Evolutionary conservation across 2,888 invertebrate species (phyloP).

Genomic region (Alentia gelatinosa): DNA sequence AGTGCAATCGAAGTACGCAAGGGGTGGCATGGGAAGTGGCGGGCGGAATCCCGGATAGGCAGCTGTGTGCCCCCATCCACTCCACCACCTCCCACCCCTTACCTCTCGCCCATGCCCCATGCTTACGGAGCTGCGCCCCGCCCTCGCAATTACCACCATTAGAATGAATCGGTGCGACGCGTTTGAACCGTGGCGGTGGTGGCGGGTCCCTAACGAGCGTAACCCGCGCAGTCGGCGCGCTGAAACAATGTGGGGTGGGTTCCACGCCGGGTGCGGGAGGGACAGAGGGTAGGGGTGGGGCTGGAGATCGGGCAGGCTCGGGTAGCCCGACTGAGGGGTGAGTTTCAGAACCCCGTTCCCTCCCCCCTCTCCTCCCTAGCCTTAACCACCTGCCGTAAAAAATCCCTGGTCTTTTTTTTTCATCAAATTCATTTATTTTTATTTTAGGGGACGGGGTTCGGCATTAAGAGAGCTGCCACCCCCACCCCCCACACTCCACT

Average conservation of each 20-base stretch:
- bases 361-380: background rate
- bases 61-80: background rate
- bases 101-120: background rate
- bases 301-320: too few relatives aligned
- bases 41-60: background rate
- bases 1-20: too few relatives aligned
- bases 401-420: background rate
- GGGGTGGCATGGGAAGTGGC: background rate
- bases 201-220: constrained; percentile 9
- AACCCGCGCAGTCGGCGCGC: background rate
- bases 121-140: background rate
- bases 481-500: background rate
- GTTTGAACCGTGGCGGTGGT: constrained; percentile 39
- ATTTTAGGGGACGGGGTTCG: background rate
- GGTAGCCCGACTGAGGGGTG: too few relatives aligned
- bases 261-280: background rate
- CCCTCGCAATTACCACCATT: constrained; percentile 29
- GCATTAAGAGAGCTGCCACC: background rate
- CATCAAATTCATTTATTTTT: too few relatives aligned
- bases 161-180: constrained; percentile 10
- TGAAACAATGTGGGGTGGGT: background rate
- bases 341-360: background rate
- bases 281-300: background rate
- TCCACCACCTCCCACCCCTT: background rate
- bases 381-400: background rate